Base-by-base conservation (phyloP, 2,113 vertebrate species). In the Lycaon pictus region DNA sequence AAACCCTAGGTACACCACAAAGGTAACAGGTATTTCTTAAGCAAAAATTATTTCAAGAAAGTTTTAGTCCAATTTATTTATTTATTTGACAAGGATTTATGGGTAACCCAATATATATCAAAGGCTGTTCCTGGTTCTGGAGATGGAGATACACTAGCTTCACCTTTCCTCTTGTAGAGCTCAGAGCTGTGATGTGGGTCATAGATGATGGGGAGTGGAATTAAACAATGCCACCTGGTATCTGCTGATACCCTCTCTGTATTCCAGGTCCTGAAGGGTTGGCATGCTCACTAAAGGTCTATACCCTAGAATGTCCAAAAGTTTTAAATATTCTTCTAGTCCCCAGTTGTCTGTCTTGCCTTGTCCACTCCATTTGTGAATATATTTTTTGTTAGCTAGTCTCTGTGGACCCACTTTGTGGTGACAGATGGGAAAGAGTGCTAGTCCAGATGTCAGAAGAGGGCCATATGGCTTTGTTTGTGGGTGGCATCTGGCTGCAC, bases 31-130 rank as follows among this genome's bases (percentile, higher is more conserved):
- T 48, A 4, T 13, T 71, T 89, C 25, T 74, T n/a, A 74, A 79
- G 9, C n/a, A 32, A 92, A 82, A 76, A 83, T 63, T 67, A 37
- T 55, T 16, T 95, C 43, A n/a, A 60, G 9, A 83, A 96, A 32
- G 0, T 25, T 92, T 80, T 9, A 71, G 65, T 51, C 10, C 43
- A 84, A 16, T 25, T 79, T 25, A 84, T 71, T 79, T 25, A 84
- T 71, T 51, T 5, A 58, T 55, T 62, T 35, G 17, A 17, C 5
- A 32, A 81, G 20, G 23, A 51, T 3, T 90, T 81, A 72, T 29
- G 77, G 69, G 83, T 62, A 77, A 65, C 5, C 27, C 63, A 56
- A 48, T n/a, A 35, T 27, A 9, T 35, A 32, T 17, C 53, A 55
- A n/a, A 62, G 56, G 77, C 74, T 20, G 3, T 55, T 10, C 7